Base-by-base conservation (phyloP, 2,797 vertebrate species). In the Brachymystax lenok region DNA sequence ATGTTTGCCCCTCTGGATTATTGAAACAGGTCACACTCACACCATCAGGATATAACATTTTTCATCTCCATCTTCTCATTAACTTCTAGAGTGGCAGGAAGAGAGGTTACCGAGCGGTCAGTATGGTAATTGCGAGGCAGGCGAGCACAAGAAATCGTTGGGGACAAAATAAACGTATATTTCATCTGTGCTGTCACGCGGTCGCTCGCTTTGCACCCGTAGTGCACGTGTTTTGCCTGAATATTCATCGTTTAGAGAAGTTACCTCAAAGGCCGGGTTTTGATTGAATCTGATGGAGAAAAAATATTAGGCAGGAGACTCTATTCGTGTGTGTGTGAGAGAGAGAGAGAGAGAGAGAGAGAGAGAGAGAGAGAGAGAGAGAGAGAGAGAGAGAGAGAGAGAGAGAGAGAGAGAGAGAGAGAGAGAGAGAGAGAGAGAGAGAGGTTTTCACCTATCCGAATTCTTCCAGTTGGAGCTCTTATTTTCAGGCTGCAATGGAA, bases 141-240 rank as follows among this genome's bases (percentile, higher is more conserved):
- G 40, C 40, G 40, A 46, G 8, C 94, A 95, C 95, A 96, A 97
- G 96, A 96, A 96, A 96, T 94, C 96, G 93, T 87, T 86, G 89
- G 93, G 95, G 95, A 98, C 97, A 98, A 98, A 95, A 91, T 94
- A 91, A 93, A 95, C 95, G 94, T 95, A 97, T 98, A 97, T 98
- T 97, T 98, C 96, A 98, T 97, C 94, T 88, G 92, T 80, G 92
- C 96, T 98, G 97, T 97, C 96, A 98, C 94, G 95, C 94, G 94
- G 93, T 92, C 90, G 94, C 40, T 13, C 40, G 40, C 96, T 95
- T 98, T 98, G 96, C 97, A 89, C 83, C 83, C 87, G 51, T 74
- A 78, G 84, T 92, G 92, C 87, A 46, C 78, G 84, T 92, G 92
- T 92, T 93, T 91, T 83, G 86, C 76, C 84, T 92, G 93, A 94